These are phyloP conservation scores for Gorsachius goisagi DNA, from an alignment of 2,113 vertebrate genomes.

Conservation along the genomic window DNA sequence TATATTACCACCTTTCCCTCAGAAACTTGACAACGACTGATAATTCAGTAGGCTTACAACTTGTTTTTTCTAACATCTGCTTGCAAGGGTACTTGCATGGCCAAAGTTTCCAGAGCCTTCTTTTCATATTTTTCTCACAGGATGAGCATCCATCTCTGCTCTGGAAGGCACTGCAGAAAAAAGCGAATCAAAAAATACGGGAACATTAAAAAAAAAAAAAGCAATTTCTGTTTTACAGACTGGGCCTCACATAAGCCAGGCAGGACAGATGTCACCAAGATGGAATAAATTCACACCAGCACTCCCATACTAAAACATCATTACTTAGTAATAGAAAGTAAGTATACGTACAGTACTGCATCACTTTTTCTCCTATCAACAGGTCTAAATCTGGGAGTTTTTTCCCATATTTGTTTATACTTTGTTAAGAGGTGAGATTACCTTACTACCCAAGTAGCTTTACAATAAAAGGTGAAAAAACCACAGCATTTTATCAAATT, in stretches of 20 bases:
- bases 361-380: background rate
- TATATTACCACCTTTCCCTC: background rate
- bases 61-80: fast-evolving
- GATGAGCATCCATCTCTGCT: background rate
- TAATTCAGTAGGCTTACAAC: background rate
- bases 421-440: background rate
- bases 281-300: background rate
- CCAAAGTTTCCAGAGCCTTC: background rate
- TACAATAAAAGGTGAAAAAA: background rate
- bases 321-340: background rate
- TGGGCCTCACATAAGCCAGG: background rate
- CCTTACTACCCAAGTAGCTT: background rate
- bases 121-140: background rate
- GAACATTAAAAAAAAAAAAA: background rate
- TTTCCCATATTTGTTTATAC: background rate
- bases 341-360: background rate
- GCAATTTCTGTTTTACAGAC: background rate
- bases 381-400: background rate
- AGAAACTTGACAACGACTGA: background rate
- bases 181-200: background rate
- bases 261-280: background rate
- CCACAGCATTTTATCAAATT: background rate
- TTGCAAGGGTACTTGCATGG: fast-evolving
- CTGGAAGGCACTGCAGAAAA: background rate
- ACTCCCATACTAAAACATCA: background rate